Conservation (phyloP, 2,797 vertebrate species). For the Gymnoscopelus microlampas region DNA sequence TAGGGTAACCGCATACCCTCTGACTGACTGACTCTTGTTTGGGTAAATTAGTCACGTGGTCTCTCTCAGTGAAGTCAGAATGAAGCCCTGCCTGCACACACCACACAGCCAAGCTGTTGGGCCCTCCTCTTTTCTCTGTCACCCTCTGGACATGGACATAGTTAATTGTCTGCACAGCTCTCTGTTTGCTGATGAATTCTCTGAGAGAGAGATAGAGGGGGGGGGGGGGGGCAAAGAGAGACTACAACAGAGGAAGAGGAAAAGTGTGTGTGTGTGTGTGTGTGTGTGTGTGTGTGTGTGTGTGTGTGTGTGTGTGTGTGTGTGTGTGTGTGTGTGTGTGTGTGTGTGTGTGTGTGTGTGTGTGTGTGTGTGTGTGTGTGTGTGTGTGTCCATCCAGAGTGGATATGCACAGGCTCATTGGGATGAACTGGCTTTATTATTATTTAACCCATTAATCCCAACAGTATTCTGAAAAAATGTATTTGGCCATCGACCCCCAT, state of each 20-base stretch:
- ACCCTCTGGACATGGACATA: constrained; percentile 6
- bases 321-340: constrained; percentile 9
- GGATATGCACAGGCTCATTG: constrained; percentile 6
- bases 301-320: constrained; percentile 13
- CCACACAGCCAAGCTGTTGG: constrained; percentile 24
- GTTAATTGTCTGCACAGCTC: constrained; percentile 41
- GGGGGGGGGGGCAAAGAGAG: not conserved
- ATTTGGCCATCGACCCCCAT: too few species aligned
- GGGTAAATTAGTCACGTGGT: constrained; percentile 49
- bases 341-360: constrained; percentile 7
- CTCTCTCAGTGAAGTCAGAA: constrained; percentile 19
- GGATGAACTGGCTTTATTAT: constrained; percentile 18
- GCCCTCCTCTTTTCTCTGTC: constrained; percentile 8
- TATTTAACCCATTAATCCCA: too few species aligned
- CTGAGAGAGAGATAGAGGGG: not conserved
- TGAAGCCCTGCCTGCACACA: constrained; percentile 22
- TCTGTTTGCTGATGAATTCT: not conserved
- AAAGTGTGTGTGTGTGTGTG: not conserved
- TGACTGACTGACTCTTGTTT: too few species aligned
- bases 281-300: constrained; percentile 7
- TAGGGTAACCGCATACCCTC: too few species aligned
- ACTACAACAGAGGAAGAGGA: not conserved
- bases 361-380: constrained; percentile 6
- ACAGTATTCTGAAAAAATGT: too few species aligned
- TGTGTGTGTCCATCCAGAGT: not conserved